Evolutionary conservation across 2,797 vertebrate species (phyloP), one percentile per base, ranked within the genome.

Genomic region (Ptychadena robeensis): DNA sequence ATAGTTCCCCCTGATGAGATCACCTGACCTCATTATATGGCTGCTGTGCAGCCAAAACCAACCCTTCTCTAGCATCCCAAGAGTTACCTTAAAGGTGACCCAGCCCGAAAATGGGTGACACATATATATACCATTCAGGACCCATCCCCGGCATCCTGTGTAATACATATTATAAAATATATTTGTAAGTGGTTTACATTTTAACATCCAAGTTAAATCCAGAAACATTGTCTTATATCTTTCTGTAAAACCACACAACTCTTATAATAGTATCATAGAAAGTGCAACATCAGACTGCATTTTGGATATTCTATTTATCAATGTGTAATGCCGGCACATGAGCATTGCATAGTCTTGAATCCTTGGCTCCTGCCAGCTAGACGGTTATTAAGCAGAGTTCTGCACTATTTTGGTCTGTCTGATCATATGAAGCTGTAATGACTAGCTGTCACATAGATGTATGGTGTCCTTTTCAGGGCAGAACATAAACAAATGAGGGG

Each of bases 361-460:
- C 9, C 78, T 22, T 63, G 67, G 79, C 37, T 80, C 18, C 53
- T 65, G 68, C 59, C 59, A 63, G 35, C 68, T 31, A 9, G 28
- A 22, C 18, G 59, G 28, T 74, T 81, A n/a, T 81, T 81, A 81
- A 65, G 30, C 10, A 37, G 73, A 53, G 65, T 73, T 89, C 28
- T 0, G 78, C 63, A 37, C 73, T 86, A 68, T 53, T 88, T 68
- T 82, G 70, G 81, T 88, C 86, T 73, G 67, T 31, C 61, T 86
- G 65, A 79, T 87, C 86, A 86, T 87, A 85, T 22, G 1, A 87
- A 63, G 75, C 86, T 81, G 72, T 90, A 93, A 93, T 91, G 91
- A 93, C 91, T 91, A 88, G 80, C 89, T 92, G 91, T 93, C 94
- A 92, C 86, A 78, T 88, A 93, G 92, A 94, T 90, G 87, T 91